Percentiles rank a stretch among this genome's conserved stretches.
Conservation (phyloP, 2,113 vertebrate species). For the Puntigrus tetrazona region DNA sequence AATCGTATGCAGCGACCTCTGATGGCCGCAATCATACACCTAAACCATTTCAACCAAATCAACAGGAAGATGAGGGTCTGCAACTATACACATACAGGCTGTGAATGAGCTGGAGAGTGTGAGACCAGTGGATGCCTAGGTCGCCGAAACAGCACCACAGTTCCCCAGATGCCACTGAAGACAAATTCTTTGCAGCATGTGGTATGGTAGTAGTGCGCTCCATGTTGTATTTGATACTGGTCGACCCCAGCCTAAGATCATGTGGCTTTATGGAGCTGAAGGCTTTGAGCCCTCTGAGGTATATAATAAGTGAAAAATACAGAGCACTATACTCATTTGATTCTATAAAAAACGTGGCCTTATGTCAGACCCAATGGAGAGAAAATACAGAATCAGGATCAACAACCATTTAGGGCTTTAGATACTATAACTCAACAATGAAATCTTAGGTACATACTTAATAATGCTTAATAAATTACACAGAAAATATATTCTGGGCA, state of each 20-base stretch:
- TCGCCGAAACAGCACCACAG: slow-evolving; percentile 87
- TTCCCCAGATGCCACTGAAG: slow-evolving; percentile 93
- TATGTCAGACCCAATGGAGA: slow-evolving; percentile 89
- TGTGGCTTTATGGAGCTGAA: slow-evolving; percentile 91
- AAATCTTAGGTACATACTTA: slow-evolving; percentile 89
- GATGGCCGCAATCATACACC: slow-evolving; percentile 94
- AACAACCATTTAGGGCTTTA: slow-evolving; percentile 91
- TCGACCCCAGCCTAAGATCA: slow-evolving; percentile 92
- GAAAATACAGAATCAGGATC: slow-evolving; percentile 95
- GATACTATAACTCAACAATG: slow-evolving; percentile 87
- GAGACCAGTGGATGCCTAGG: slow-evolving; percentile 86
- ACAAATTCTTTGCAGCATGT: slow-evolving; percentile 85
- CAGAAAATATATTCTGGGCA: not conserved
- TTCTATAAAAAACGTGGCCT: slow-evolving; percentile 94
- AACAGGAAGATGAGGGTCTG: slow-evolving; percentile 94
- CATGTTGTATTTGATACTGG: slow-evolving; percentile 92
- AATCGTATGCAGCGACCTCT: slow-evolving; percentile 94
- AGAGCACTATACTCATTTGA: slow-evolving; percentile 93
- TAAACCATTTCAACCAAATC: slow-evolving; percentile 88
- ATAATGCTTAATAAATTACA: not conserved
- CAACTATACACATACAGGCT: slow-evolving; percentile 92
- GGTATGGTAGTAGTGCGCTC: slow-evolving; percentile 91
- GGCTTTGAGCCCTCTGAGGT: slow-evolving; percentile 87
- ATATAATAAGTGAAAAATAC: slow-evolving; percentile 91
- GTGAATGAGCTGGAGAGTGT: slow-evolving; percentile 92